A percentile compares a stretch with the other conserved stretches of the same genome.
Evolutionary conservation across 2,888 invertebrate species (phyloP).

Genomic region (Platycheirus rosarum): DNA sequence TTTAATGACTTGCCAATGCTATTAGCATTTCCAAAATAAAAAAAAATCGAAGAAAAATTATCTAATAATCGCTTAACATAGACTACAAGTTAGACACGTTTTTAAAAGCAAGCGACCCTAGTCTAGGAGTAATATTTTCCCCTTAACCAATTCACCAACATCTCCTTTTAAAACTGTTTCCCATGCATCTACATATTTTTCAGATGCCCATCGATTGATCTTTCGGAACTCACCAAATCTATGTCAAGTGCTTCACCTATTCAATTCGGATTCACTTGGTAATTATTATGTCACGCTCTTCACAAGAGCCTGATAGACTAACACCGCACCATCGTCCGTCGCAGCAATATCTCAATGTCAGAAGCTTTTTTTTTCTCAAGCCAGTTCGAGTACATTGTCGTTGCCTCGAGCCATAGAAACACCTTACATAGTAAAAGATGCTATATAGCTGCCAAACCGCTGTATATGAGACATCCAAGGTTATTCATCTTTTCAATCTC

Average conservation of each 20-base stretch:
- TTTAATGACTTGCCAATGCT: too few species aligned
- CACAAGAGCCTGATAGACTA: slow-evolving; percentile 55
- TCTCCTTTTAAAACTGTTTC: too few species aligned
- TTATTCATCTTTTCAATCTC: slow-evolving; percentile 51
- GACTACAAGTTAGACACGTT: too few species aligned
- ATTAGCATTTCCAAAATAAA: too few species aligned
- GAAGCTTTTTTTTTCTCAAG: slow-evolving; percentile 38
- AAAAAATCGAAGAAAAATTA: too few species aligned
- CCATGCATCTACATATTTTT: too few species aligned
- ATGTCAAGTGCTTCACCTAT: slow-evolving; percentile 64
- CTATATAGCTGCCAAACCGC: slow-evolving; percentile 13
- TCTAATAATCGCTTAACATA: too few species aligned
- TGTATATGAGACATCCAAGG: slow-evolving; percentile 40
- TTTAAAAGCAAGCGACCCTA: too few species aligned
- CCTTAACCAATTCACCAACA: too few species aligned
- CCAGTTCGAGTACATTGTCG: slow-evolving; percentile 41
- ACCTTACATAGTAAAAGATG: not conserved
- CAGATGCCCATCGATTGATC: slow-evolving; percentile 29
- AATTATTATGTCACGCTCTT: slow-evolving; percentile 65
- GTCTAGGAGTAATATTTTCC: too few species aligned
- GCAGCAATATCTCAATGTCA: slow-evolving; percentile 57
- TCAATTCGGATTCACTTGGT: slow-evolving; percentile 56
- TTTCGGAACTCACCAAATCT: slow-evolving; percentile 40
- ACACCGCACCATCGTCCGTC: slow-evolving; percentile 19
- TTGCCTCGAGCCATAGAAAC: slow-evolving; percentile 14